Evolutionary conservation across 1,140 invertebrate species (phyloP).

Genomic region (Brachionus koreanus): DNA sequence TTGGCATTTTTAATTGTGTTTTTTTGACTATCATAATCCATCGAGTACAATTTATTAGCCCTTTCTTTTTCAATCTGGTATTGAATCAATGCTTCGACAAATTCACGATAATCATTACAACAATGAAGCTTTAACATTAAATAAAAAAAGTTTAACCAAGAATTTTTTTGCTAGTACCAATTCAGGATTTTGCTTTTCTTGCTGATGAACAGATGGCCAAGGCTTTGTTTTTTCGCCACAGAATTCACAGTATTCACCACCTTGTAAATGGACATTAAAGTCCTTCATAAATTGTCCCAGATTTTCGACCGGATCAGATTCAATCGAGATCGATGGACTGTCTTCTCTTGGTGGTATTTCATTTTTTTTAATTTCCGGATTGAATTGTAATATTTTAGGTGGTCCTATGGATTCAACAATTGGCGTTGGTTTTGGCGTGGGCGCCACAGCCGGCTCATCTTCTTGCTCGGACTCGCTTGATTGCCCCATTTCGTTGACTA

Average conservation of each 20-base stretch:
- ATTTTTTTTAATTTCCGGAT: not conserved
- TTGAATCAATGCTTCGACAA: conserved; percentile 48
- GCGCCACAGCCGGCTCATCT: not conserved
- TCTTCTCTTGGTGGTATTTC: not conserved
- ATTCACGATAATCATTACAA: conserved; percentile 55
- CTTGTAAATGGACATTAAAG: conserved; percentile 29
- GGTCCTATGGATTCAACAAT: conserved; percentile 17
- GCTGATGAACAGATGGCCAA: conserved; percentile 51
- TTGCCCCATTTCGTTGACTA: not conserved
- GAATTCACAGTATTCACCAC: conserved; percentile 52
- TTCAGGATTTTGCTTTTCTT: conserved; percentile 50
- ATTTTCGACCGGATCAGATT: conserved; percentile 20
- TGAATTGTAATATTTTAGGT: conserved; percentile 18
- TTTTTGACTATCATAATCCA: conserved; percentile 7
- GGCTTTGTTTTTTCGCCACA: conserved; percentile 52
- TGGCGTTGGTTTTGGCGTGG: not conserved
- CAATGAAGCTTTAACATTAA: conserved; percentile 50
- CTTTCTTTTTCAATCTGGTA: conserved; percentile 30
- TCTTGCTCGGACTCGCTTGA: conserved; percentile 40
- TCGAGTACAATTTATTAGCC: not conserved
- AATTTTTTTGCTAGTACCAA: conserved; percentile 45
- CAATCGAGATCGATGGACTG: not conserved
- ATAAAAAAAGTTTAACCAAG: not conserved
- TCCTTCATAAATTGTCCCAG: not conserved
- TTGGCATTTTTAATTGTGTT: not conserved